These are phyloP conservation scores for Ibycter americanus DNA, from an alignment of 2,797 vertebrate species.

Conservation along the genomic window DNA sequence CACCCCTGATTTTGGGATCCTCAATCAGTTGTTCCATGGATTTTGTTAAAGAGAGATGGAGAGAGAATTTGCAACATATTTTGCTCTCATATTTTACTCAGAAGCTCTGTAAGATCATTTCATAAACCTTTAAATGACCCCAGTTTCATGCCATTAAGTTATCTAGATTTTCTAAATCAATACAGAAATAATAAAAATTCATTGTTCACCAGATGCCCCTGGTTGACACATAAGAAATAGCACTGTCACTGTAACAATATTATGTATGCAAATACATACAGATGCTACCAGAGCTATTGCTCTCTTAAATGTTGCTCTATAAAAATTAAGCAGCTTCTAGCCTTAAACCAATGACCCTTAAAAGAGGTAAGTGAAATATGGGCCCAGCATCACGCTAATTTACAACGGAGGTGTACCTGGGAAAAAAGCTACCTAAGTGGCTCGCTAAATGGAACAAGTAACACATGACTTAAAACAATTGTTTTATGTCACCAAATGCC, in stretches of 20 bases:
- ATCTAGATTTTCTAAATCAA: constrained; percentile 10
- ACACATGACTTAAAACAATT: not conserved
- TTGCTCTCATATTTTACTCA: not conserved
- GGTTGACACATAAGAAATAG: constrained; percentile 1
- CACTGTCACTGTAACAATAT: constrained; percentile 10
- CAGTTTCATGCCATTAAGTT: constrained; percentile 1
- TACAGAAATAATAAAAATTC: constrained; percentile 21
- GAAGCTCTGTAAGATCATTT: not conserved
- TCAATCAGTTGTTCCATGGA: not conserved
- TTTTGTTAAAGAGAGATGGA: not conserved
- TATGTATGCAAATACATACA: constrained; percentile 10
- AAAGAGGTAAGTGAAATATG: not conserved
- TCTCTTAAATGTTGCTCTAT: not conserved
- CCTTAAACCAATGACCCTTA: not conserved
- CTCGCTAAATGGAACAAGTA: not conserved
- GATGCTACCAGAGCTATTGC: not conserved
- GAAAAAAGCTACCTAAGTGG: not conserved
- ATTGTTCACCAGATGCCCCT: constrained; percentile 14
- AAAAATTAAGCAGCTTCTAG: constrained; percentile 20
- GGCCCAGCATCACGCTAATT: not conserved
- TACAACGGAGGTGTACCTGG: not conserved
- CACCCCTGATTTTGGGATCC: not conserved
- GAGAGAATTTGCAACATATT: not conserved
- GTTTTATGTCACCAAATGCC: not conserved
- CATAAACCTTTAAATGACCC: constrained; percentile 13